Conservation (phyloP, 2,797 vertebrate species). For the Rhadinocentrus ornatus region DNA sequence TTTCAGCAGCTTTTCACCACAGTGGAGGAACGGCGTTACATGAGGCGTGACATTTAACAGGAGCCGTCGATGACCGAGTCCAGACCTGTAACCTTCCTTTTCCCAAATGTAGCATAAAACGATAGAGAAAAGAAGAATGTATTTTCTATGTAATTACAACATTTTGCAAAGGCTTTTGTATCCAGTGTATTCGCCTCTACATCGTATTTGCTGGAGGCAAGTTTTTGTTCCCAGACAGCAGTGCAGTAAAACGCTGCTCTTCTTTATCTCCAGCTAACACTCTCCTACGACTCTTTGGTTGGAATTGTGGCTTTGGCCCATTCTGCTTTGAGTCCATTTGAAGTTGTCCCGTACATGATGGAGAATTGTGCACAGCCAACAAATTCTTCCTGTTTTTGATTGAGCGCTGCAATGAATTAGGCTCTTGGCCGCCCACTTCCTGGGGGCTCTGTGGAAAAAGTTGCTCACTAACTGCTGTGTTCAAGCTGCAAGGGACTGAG, state of each 20-base stretch:
- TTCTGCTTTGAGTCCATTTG: slow-evolving; percentile 25
- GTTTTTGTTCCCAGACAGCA: not conserved
- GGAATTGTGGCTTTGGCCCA: slow-evolving; percentile 8
- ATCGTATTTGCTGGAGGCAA: slow-evolving; percentile 2
- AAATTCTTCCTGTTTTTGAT: slow-evolving; percentile 66
- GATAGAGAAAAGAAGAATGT: slow-evolving; percentile 13
- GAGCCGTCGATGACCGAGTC: not conserved
- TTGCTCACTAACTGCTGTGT: slow-evolving; percentile 14
- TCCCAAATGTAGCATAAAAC: not conserved
- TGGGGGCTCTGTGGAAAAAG: slow-evolving; percentile 21
- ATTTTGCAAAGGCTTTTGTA: not conserved
- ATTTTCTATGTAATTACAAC: not conserved
- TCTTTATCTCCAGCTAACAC: slow-evolving; percentile 20
- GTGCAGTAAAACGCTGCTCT: not conserved
- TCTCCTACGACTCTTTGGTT: not conserved
- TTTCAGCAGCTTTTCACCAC: not conserved
- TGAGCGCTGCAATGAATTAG: slow-evolving; percentile 66
- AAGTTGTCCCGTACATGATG: slow-evolving; percentile 55
- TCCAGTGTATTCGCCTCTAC: not conserved
- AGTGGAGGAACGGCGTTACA: not conserved
- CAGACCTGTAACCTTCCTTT: not conserved
- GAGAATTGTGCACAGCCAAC: slow-evolving; percentile 59
- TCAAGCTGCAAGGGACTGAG: slow-evolving; percentile 17
- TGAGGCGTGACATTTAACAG: not conserved
- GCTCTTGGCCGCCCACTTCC: slow-evolving; percentile 48